Conservation (phyloP, 2,888 invertebrate species). For the Caprella mutica region DNA sequence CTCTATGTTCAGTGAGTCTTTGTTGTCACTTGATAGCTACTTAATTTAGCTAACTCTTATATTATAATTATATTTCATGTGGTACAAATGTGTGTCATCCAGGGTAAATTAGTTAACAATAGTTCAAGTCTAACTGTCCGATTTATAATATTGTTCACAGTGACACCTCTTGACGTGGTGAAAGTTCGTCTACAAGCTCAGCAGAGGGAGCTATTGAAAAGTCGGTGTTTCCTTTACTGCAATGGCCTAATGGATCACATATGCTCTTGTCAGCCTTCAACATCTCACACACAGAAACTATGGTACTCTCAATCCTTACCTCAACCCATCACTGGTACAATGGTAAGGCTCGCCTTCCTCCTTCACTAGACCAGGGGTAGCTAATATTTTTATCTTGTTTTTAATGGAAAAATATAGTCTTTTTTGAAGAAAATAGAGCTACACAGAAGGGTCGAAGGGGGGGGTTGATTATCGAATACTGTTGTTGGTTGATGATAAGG, state of each 20-base stretch:
- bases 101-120: not conserved
- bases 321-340: conserved; percentile 57
- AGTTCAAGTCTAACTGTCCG: not conserved
- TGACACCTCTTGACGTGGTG: conserved; percentile 98
- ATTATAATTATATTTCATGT: not conserved
- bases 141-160: conserved; percentile 46
- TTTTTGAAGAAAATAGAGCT: too few relatives aligned
- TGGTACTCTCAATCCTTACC: conserved; percentile 53
- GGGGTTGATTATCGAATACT: too few relatives aligned
- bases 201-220: conserved; percentile 64
- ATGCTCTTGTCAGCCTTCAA: conserved; percentile 45
- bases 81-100: not conserved
- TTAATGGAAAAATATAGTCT: too few relatives aligned
- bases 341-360: conserved; percentile 42
- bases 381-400: not conserved
- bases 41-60: not conserved
- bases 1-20: conserved; percentile 24
- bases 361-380: not conserved
- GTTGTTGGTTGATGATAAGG: too few relatives aligned
- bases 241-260: conserved; percentile 98
- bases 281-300: conserved; percentile 34
- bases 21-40: not conserved
- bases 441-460: too few relatives aligned
- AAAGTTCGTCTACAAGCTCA: conserved; percentile 95
- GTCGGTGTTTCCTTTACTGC: conserved; percentile 88